phyloP scores from a whole-genome alignment of 2,888 invertebrate species.

The Arge pagana region DNA sequence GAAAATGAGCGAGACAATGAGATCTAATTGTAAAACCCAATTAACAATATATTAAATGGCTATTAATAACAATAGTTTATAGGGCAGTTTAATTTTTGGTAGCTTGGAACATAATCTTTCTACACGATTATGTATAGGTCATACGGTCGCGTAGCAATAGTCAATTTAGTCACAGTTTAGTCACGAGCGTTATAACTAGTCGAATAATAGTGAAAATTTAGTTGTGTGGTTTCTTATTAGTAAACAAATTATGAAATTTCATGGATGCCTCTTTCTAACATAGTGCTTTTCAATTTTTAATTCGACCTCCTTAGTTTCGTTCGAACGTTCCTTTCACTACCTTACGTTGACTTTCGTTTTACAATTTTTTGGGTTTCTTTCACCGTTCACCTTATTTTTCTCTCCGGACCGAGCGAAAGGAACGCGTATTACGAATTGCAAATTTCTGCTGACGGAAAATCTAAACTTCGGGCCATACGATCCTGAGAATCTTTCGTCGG shows the following conservation, averaged over 20 bases:
- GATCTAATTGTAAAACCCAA: constrained; percentile 14
- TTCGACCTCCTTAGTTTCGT: too few relatives aligned
- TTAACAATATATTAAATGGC: constrained; percentile 12
- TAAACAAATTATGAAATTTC: constrained; percentile 59
- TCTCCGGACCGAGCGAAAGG: too few relatives aligned
- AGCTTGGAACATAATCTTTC: constrained; percentile 15
- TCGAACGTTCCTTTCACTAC: constrained; percentile 19
- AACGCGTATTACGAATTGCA: too few relatives aligned
- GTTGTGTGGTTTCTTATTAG: constrained; percentile 57
- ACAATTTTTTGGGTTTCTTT: constrained; percentile 23
- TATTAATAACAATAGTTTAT: constrained; percentile 14
- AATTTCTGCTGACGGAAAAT: too few relatives aligned
- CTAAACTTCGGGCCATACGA: too few relatives aligned
- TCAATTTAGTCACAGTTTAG: constrained; percentile 17
- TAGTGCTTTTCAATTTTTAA: constrained; percentile 12
- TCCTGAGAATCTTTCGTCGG: too few relatives aligned
- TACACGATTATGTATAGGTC: constrained; percentile 7
- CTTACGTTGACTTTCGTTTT: constrained; percentile 34
- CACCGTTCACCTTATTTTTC: constrained; percentile 5
- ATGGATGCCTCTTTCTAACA: constrained; percentile 51
- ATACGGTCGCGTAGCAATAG: constrained; percentile 40
- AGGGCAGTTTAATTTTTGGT: constrained; percentile 22
- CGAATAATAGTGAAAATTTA: constrained; percentile 45
- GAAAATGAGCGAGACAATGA: not conserved
- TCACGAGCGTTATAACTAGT: constrained; percentile 23